phyloP scores from a whole-genome alignment of 2,113 vertebrate genomes.

The Agapornis roseicollis region DNA sequence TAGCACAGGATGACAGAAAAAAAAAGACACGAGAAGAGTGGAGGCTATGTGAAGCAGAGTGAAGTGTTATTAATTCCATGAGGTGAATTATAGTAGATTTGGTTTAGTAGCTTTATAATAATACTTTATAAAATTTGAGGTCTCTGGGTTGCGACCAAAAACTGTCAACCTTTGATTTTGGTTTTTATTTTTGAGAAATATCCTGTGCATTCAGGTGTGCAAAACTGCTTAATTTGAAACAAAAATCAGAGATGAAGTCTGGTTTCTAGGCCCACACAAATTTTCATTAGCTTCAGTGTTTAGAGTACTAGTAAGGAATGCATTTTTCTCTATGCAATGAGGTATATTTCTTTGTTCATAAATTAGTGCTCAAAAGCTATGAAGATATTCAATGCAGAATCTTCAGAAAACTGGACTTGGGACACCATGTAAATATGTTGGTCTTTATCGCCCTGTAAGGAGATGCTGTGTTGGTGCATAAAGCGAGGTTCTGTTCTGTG shows the following conservation, averaged over 20 bases:
- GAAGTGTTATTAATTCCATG: neutral
- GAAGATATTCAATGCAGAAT: neutral
- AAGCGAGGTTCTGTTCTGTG: neutral
- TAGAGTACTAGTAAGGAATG: neutral
- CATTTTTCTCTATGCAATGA: neutral
- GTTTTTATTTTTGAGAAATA: neutral
- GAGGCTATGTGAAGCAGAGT: neutral
- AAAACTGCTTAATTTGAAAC: neutral
- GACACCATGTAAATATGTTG: neutral
- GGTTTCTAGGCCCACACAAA: neutral
- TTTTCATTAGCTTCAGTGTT: neutral
- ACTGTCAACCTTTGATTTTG: neutral
- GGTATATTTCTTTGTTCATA: neutral
- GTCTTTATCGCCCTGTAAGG: neutral
- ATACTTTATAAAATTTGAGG: neutral
- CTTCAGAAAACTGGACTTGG: neutral
- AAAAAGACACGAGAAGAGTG: neutral
- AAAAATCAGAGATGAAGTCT: neutral
- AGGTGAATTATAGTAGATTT: neutral
- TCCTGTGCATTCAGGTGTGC: neutral
- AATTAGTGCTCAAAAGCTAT: neutral
- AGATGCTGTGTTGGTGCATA: neutral
- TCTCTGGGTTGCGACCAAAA: neutral
- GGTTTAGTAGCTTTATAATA: neutral
- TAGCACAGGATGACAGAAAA: neutral